These are phyloP conservation scores for Mionectes olivaceus DNA, from an alignment of 2,797 vertebrate species.

Conservation along the genomic window DNA sequence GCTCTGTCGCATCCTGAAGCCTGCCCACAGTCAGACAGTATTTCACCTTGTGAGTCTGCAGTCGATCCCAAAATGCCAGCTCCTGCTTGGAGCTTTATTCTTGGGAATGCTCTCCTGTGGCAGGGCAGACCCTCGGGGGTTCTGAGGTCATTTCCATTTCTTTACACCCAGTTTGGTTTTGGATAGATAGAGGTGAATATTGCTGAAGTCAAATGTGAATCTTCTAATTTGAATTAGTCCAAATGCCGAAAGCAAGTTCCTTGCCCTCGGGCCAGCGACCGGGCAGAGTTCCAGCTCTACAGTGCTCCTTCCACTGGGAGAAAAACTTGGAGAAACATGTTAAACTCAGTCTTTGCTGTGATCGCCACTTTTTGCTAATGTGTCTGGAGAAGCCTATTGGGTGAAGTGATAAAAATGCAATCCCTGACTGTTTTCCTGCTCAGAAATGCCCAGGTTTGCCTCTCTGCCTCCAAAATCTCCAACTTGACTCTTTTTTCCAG, in stretches of 20 bases:
- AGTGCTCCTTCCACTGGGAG: not conserved
- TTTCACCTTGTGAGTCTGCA: not conserved
- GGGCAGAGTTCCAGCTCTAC: not conserved
- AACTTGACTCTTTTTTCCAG: not conserved
- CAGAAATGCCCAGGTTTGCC: not conserved
- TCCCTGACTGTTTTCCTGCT: not conserved
- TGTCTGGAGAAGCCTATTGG: rapidly evolving
- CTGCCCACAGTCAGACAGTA: not conserved
- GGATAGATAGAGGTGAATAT: not conserved
- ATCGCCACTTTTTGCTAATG: not conserved
- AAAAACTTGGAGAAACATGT: not conserved
- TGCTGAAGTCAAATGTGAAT: not conserved
- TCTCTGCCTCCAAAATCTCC: not conserved
- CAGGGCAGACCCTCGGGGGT: not conserved
- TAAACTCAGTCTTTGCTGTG: not conserved
- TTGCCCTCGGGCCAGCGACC: rapidly evolving
- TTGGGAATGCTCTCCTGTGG: not conserved
- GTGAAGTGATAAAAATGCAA: not conserved
- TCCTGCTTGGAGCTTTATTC: not conserved
- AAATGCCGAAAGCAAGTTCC: not conserved
- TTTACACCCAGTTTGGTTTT: not conserved
- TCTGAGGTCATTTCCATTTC: not conserved
- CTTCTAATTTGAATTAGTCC: not conserved
- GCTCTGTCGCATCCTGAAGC: not conserved
- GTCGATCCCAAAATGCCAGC: not conserved